phyloP scores from a whole-genome alignment of 2,888 invertebrate genomes.

The Unio pictorum region DNA sequence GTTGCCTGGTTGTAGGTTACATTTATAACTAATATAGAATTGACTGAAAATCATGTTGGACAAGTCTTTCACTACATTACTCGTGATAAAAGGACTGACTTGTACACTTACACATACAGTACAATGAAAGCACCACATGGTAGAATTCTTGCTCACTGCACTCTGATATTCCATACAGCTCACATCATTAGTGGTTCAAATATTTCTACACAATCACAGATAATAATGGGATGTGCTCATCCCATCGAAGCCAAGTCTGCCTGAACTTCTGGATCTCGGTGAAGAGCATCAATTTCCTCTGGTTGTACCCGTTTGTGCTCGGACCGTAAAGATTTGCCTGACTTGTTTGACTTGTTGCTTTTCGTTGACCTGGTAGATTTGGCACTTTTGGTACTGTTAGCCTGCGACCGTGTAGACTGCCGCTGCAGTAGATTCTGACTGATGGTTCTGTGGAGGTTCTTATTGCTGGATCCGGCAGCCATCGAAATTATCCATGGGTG shows the following conservation, averaged over 20 bases:
- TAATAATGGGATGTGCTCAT: constrained; percentile 8
- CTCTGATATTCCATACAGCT: no score
- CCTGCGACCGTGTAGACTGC: constrained; percentile 61
- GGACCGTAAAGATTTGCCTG: constrained; percentile 71
- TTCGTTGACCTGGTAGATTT: constrained; percentile 61
- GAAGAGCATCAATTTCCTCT: constrained; percentile 71
- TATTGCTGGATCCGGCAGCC: constrained; percentile 67
- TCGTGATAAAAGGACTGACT: no score
- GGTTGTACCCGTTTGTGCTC: constrained; percentile 72
- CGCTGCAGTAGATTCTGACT: constrained; percentile 68
- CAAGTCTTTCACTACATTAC: no score
- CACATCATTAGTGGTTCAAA: constrained; percentile 2
- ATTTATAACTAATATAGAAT: no score
- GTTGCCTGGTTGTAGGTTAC: no score
- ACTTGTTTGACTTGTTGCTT: constrained; percentile 70
- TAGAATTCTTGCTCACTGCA: no score
- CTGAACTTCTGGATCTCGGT: constrained; percentile 71
- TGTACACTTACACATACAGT: no score
- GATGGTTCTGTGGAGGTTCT: constrained; percentile 68
- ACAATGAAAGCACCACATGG: no score
- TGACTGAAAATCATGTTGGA: no score
- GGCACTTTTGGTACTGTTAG: constrained; percentile 65
- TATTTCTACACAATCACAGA: constrained; percentile 1
- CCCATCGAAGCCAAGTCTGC: constrained; percentile 65
- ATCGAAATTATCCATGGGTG: constrained; percentile 75